These are phyloP conservation scores for Folsomia manolachei DNA, from an alignment of 2,888 invertebrate species.

Conservation along the genomic window DNA sequence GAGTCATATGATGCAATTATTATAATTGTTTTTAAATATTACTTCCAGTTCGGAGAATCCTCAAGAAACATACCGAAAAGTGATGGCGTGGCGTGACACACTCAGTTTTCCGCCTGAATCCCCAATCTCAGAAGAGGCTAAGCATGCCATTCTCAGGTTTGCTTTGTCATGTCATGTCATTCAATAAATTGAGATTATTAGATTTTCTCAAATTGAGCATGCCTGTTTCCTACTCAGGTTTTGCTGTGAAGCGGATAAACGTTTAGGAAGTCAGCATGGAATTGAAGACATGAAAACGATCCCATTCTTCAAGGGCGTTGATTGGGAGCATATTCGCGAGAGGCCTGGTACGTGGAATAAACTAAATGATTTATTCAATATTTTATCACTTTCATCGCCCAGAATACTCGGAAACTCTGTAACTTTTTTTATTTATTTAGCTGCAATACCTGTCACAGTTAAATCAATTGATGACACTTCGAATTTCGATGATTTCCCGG, in stretches of 20 bases:
- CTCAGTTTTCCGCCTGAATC: constrained; percentile 98
- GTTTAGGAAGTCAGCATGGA: constrained; percentile 84
- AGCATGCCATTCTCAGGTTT: constrained; percentile 77
- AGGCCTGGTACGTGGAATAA: no score
- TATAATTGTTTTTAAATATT: no score
- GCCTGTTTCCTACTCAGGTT: constrained; percentile 62
- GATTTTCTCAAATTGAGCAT: no score
- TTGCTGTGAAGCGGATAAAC: constrained; percentile 93
- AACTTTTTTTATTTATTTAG: no score
- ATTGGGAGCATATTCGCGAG: constrained; percentile 99
- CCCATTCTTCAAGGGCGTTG: constrained; percentile 91
- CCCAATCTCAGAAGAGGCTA: constrained; percentile 96
- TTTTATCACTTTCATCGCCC: no score
- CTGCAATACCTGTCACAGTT: constrained; percentile 96
- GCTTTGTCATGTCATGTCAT: constrained; percentile 2
- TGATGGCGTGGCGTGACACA: constrained; percentile 99
- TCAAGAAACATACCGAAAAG: constrained; percentile 92
- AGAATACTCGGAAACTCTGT: no score
- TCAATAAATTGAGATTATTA: no score
- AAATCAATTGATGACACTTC: constrained; percentile 99
- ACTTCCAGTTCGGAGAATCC: constrained; percentile 99
- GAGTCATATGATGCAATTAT: no score
- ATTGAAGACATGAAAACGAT: constrained; percentile 88
- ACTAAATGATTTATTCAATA: no score
- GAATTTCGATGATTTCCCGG: constrained; percentile 99